These are phyloP conservation scores for Plemyria rubiginata DNA, from an alignment of 2,888 invertebrate species.

Conservation along the genomic window DNA sequence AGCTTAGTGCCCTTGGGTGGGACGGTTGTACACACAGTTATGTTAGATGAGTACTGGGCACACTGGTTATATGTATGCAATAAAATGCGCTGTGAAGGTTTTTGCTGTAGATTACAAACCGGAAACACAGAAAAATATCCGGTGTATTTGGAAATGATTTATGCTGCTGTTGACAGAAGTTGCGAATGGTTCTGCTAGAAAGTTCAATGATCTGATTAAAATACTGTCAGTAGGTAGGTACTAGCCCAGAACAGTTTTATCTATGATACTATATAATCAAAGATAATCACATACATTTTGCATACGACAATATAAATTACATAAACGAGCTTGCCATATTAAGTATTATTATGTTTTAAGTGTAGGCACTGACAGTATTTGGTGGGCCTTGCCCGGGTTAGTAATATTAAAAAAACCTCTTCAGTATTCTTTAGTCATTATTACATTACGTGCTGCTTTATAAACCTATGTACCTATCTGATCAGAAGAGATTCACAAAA, in stretches of 20 bases:
- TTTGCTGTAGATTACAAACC: conserved; percentile 43
- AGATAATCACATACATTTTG: conserved; percentile 74
- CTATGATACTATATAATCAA: no score
- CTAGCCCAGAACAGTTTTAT: no score
- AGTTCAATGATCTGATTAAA: conserved; percentile 56
- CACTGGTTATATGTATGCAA: conserved; percentile 62
- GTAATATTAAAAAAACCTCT: no score
- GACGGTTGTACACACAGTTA: conserved; percentile 55
- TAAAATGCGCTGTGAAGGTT: conserved; percentile 55
- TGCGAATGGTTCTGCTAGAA: conserved; percentile 59
- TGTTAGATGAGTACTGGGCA: conserved; percentile 60
- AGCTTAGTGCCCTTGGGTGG: conserved; percentile 52
- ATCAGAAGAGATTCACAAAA: no score
- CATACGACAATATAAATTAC: conserved; percentile 69
- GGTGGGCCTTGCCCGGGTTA: no score
- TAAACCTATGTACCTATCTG: no score
- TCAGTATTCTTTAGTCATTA: no score
- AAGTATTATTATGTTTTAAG: no score
- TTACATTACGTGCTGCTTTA: no score
- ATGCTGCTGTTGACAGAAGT: conserved; percentile 58
- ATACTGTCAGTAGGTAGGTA: conserved; percentile 48
- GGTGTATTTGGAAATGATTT: conserved; percentile 71
- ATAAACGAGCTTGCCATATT: conserved; percentile 64
- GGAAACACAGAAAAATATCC: conserved; percentile 49
- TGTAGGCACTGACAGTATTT: not conserved